Base-by-base conservation (phyloP, 2,888 invertebrate species). In the Cremastinae sp. region DNA sequence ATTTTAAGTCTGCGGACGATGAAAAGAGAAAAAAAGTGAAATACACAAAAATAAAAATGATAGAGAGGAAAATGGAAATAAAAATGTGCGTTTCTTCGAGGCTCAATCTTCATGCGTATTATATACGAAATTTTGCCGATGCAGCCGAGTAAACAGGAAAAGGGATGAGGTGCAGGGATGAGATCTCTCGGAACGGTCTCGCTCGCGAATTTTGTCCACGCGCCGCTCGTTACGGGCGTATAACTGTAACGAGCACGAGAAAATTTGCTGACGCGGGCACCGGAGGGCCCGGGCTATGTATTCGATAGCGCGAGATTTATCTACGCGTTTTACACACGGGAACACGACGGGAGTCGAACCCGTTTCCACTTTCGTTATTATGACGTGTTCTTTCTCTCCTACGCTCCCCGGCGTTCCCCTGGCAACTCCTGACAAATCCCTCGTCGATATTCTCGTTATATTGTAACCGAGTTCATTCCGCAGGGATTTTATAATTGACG, bases 231-330 rank as follows among this genome's bases (percentile, higher is more conserved):
- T 41, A 51, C n/a, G 22, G 8, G 18, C 36, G 45, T 43, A 51
- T 5, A 18, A 22, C 4, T 14, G 22, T 51, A 38, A 43, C 43
- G 34, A 3, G n/a, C n/a, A 41, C 43, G 16, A 10, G 41, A 62
- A 74, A 80, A 77, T 78, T 58, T 78, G 80, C 80, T 80, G 80
- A 80, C 77, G 74, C 73, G 68, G 14, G 47, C 16, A 41, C 14
- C 58, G 68, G n/a, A n/a, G n/a, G n/a, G n/a, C 45, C 41, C 56
- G 43, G 56, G 62, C 43, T 62, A 80, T 74, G n/a, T n/a, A n/a
- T n/a, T 74, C 75, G 70, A 78, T 77, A 76, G 53, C 66, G 61
- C n/a, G n/a, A 80, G 70, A 80, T 78, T 78, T 80, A 78, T 78
- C 79, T 71, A 68, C 64, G 68, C 68, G 68, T 70, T 74, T 74